Percentiles rank a stretch among this genome's conserved stretches.
Conservation (phyloP, 2,113 vertebrate species). For the Balaeniceps rex region DNA sequence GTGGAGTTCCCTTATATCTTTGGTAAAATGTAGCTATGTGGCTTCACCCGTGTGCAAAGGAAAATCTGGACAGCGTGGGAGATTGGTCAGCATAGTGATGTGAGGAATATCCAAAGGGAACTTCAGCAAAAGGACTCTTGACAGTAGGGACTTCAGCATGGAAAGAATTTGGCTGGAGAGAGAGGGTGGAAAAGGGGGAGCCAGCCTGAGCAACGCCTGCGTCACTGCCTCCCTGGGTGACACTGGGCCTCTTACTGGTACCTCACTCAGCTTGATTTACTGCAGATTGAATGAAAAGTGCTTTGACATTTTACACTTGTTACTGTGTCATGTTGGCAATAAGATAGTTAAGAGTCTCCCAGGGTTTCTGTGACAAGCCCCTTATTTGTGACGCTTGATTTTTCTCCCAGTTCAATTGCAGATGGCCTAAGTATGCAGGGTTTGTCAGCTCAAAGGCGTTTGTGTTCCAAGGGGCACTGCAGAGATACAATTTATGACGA, state of each 20-base stretch:
- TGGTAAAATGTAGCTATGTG: not conserved
- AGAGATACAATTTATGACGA: not conserved
- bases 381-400: not conserved
- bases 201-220: not conserved
- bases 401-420: slow-evolving; percentile 1
- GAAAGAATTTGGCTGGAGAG: not conserved
- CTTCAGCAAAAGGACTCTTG: not conserved
- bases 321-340: not conserved
- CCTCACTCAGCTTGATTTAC: not conserved
- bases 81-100: not conserved
- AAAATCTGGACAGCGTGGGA: not conserved
- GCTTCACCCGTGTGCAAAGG: not conserved
- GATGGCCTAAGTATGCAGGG: not conserved
- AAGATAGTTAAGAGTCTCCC: not conserved
- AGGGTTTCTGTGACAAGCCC: not conserved
- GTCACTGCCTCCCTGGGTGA: not conserved
- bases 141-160: not conserved
- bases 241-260: not conserved
- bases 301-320: not conserved
- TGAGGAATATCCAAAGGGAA: not conserved
- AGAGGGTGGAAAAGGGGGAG: not conserved
- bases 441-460: not conserved
- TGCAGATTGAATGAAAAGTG: not conserved
- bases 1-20: not conserved
- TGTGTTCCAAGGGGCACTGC: not conserved